A percentile compares a stretch with the other conserved stretches of the same genome.
These are phyloP conservation scores for Girardia tigrina DNA, from an alignment of 2,888 invertebrate genomes.

Conservation along the genomic window DNA sequence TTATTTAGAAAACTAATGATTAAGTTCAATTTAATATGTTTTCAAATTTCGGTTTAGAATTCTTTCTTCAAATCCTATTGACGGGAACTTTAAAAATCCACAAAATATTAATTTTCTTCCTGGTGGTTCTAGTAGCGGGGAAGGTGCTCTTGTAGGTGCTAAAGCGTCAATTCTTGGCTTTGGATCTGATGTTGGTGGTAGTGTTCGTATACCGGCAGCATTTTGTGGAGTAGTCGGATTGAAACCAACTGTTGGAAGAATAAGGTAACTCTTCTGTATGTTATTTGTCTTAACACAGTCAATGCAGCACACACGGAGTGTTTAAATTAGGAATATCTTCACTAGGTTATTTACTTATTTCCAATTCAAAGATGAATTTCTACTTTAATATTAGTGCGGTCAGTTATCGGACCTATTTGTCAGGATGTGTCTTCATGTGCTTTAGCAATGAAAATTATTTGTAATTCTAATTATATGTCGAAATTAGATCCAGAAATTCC, in stretches of 20 bases:
- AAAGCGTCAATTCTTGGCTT: slow-evolving; percentile 49
- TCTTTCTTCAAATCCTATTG: slow-evolving; percentile 49
- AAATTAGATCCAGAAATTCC: neutral
- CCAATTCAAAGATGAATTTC: neutral
- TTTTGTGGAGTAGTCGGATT: slow-evolving; percentile 50
- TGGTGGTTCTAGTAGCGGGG: slow-evolving; percentile 49
- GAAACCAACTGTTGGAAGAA: slow-evolving; percentile 46
- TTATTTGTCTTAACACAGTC: too few relatives aligned
- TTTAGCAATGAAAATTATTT: neutral
- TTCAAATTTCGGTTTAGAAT: too few relatives aligned
- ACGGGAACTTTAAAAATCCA: slow-evolving; percentile 48
- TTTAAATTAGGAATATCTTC: neutral
- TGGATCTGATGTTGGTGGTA: slow-evolving; percentile 51
- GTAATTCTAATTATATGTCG: neutral
- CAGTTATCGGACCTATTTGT: neutral
- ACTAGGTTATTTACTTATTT: neutral
- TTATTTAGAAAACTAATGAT: too few relatives aligned
- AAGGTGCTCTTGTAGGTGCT: slow-evolving; percentile 45
- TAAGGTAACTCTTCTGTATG: slow-evolving; percentile 46
- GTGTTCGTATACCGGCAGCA: slow-evolving; percentile 49
- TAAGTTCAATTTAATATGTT: too few relatives aligned
- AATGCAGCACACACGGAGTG: neutral
- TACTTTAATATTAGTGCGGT: neutral
- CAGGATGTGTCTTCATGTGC: neutral
- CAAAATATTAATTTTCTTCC: slow-evolving; percentile 42